These are phyloP conservation scores for Zeugodacus cucurbitae DNA, from an alignment of 1,140 invertebrate genomes.

Conservation along the genomic window DNA sequence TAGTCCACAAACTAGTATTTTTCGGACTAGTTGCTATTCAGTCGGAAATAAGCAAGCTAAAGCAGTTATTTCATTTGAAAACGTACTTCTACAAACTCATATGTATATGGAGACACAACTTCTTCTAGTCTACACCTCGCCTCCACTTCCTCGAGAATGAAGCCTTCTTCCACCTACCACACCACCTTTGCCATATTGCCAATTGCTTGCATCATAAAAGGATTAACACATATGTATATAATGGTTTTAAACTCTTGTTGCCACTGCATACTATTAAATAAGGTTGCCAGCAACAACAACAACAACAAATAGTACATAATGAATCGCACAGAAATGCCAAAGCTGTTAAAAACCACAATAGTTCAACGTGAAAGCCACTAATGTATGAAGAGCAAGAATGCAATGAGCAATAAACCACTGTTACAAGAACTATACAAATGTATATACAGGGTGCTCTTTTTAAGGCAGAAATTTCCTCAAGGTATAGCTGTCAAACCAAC, in stretches of 20 bases:
- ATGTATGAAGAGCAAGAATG: slow-evolving; percentile 26
- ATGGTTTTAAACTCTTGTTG: background rate
- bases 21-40: too few species aligned
- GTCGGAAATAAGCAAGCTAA: too few species aligned
- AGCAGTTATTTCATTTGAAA: too few species aligned
- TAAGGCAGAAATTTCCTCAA: too few species aligned
- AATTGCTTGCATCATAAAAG: slow-evolving; percentile 26
- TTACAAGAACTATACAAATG: background rate
- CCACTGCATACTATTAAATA: background rate
- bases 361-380: slow-evolving; percentile 12
- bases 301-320: background rate
- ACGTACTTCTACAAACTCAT: too few species aligned
- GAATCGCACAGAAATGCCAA: background rate
- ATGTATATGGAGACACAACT: background rate
- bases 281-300: background rate
- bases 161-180: background rate
- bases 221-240: background rate
- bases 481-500: too few species aligned
- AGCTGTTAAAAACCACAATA: background rate
- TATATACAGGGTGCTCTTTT: too few species aligned
- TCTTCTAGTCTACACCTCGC: background rate
- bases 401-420: background rate
- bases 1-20: too few species aligned
- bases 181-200: background rate
- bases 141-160: background rate